Percentiles rank a stretch among this genome's conserved stretches.
Conservation (phyloP, 1,140 invertebrate genomes). For the Ladona fulva region DNA sequence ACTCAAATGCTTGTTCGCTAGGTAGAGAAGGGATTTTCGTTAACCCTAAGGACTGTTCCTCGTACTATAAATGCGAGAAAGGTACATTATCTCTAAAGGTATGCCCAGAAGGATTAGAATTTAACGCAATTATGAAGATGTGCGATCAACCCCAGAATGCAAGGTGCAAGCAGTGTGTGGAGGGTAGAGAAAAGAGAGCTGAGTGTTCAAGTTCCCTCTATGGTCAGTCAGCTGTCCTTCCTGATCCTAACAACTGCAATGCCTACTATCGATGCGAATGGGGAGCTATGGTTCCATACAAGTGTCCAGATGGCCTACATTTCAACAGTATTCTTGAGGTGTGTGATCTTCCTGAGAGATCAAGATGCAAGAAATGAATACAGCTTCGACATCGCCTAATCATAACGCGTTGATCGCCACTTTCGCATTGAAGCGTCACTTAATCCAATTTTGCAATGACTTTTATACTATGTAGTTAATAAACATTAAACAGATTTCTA, state of each 20-base stretch:
- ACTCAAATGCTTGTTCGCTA: not conserved
- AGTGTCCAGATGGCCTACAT: slow-evolving; percentile 32
- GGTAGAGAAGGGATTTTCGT: not conserved
- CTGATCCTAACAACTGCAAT: slow-evolving; percentile 27
- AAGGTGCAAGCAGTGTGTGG: slow-evolving; percentile 30
- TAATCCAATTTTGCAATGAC: too few species aligned
- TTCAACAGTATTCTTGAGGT: slow-evolving; percentile 31
- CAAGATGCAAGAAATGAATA: slow-evolving; percentile 19
- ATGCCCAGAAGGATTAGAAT: slow-evolving; percentile 44
- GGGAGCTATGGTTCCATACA: slow-evolving; percentile 24
- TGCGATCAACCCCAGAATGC: slow-evolving; percentile 47
- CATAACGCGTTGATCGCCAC: too few species aligned
- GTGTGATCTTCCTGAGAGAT: slow-evolving; percentile 29
- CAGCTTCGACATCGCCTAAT: too few species aligned
- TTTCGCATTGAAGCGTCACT: too few species aligned
- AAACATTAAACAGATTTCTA: too few species aligned
- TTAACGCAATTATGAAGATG: slow-evolving; percentile 39
- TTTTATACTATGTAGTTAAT: too few species aligned
- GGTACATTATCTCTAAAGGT: slow-evolving; percentile 34
- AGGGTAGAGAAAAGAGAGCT: too few species aligned
- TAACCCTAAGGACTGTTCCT: slow-evolving; percentile 25
- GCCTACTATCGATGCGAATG: slow-evolving; percentile 32
- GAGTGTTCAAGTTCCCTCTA: too few species aligned
- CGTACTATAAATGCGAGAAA: slow-evolving; percentile 22
- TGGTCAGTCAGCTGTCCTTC: not conserved